Evolutionary conservation across 2,888 invertebrate genomes (phyloP), one percentile per base, ranked within the genome.

Genomic region (Mesochorus sp.): DNA sequence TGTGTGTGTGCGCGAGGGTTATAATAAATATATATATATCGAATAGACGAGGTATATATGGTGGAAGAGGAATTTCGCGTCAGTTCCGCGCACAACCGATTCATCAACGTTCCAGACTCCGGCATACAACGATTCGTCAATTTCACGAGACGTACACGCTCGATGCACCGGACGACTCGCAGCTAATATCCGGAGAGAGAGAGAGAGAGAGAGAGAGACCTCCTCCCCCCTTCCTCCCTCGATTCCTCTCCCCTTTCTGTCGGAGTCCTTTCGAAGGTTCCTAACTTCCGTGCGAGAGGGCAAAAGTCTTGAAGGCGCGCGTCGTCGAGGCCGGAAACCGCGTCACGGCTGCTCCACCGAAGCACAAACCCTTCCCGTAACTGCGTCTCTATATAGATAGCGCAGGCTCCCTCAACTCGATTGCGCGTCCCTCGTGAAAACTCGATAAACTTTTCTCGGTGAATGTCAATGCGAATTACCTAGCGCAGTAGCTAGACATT

Each of bases 111-210:
- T 82, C 81, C 72, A 73, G 68, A 77, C 83, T 79, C 77, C 76
- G 76, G 81, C 73, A 57, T 80, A 68, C 77, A 79, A 76, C 84
- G 81, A 86, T 86, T 85, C 84, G 84, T 87, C 87, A 86, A 85
- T 85, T 82, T 82, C 82, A 86, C 83, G 81, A 83, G 81, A 79
- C 70, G 71, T 67, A 75, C 24, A 78, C 70, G 59, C 76, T 82
- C 83, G 82, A 85, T 84, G 83, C 80, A 80, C 79, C 79, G 79
- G 79, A 79, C 81, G 80, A 79, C 74, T 81, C 81, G 77, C 71
- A 76, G 77, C 77, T 82, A 83, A 83, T 82, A 83, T 82, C 80
- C 83, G 80, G 76, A 76, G n/a, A n/a, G n/a, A n/a, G n/a, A n/a
- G n/a, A n/a, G n/a, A n/a, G n/a, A n/a, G n/a, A n/a, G n/a, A n/a